These are phyloP conservation scores for Drosophila jambulina DNA, from an alignment of 1,140 invertebrate genomes.

Conservation along the genomic window DNA sequence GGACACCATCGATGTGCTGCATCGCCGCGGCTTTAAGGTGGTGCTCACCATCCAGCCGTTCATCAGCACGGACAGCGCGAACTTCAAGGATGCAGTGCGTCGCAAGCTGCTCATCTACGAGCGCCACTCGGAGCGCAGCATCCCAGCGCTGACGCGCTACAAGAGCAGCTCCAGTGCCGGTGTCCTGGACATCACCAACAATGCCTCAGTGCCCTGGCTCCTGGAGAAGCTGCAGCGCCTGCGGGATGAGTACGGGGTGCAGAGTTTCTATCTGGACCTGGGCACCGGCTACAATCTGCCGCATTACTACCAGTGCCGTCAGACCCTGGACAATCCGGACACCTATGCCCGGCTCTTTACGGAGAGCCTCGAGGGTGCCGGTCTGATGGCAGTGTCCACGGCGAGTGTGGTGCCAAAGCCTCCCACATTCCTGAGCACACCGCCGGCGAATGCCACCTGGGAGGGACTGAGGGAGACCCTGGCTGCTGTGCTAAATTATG, in stretches of 20 bases:
- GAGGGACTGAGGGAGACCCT: slow-evolving; percentile 91
- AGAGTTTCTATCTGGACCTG: slow-evolving; percentile 95
- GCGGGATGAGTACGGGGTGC: slow-evolving; percentile 91
- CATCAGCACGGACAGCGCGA: slow-evolving; percentile 93
- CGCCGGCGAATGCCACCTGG: slow-evolving; percentile 95
- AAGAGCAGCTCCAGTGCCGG: slow-evolving; percentile 91
- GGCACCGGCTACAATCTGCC: slow-evolving; percentile 95
- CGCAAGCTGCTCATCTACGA: slow-evolving; percentile 90
- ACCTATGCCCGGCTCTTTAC: slow-evolving; percentile 91
- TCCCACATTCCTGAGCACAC: slow-evolving; percentile 94
- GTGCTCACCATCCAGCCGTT: slow-evolving; percentile 94
- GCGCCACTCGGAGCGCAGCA: slow-evolving; percentile 89
- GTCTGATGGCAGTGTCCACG: slow-evolving; percentile 92
- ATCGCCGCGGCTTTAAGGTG: slow-evolving; percentile 93
- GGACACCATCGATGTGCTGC: slow-evolving; percentile 92
- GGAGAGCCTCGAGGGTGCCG: slow-evolving; percentile 88
- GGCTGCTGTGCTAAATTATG: slow-evolving; percentile 91
- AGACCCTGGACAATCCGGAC: slow-evolving; percentile 91
- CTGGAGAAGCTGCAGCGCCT: slow-evolving; percentile 90
- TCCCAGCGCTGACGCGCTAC: slow-evolving; percentile 91
- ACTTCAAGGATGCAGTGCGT: slow-evolving; percentile 91
- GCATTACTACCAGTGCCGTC: slow-evolving; percentile 92
- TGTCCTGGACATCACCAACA: slow-evolving; percentile 94
- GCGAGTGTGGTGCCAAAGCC: slow-evolving; percentile 92
- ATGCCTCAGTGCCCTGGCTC: slow-evolving; percentile 92